These are phyloP conservation scores for Sphyrna mokarran DNA, from an alignment of 2,113 vertebrate genomes.

Conservation along the genomic window DNA sequence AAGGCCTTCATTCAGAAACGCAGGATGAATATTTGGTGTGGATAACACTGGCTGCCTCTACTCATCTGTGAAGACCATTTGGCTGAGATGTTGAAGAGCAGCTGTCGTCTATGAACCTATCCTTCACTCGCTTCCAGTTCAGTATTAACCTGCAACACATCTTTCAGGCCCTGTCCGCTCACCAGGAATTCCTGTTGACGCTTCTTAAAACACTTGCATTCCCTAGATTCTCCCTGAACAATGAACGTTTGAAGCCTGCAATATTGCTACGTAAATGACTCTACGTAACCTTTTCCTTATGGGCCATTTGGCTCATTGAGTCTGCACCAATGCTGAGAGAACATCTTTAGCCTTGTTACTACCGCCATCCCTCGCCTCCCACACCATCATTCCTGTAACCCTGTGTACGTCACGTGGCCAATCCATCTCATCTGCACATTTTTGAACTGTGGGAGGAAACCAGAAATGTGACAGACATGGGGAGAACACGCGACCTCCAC, in stretches of 20 bases:
- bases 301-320: too few species aligned
- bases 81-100: neutral
- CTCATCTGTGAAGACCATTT: neutral
- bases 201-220: neutral
- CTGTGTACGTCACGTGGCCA: too few species aligned
- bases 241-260: neutral
- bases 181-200: neutral
- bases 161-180: neutral
- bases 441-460: too few species aligned
- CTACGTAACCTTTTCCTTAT: too few species aligned
- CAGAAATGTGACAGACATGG: too few species aligned
- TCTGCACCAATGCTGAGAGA: too few species aligned
- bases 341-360: too few species aligned
- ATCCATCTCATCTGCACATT: too few species aligned
- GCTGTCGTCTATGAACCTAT: neutral
- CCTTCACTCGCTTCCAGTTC: neutral
- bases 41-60: neutral
- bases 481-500: too few species aligned
- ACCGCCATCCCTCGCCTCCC: too few species aligned
- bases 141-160: neutral
- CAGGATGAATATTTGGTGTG: neutral
- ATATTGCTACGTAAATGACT: neutral
- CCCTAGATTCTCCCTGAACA: neutral
- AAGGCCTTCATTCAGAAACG: neutral
- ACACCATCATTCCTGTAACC: too few species aligned